Conservation (phyloP, 1,140 invertebrate genomes). For the Drosophila varians region DNA sequence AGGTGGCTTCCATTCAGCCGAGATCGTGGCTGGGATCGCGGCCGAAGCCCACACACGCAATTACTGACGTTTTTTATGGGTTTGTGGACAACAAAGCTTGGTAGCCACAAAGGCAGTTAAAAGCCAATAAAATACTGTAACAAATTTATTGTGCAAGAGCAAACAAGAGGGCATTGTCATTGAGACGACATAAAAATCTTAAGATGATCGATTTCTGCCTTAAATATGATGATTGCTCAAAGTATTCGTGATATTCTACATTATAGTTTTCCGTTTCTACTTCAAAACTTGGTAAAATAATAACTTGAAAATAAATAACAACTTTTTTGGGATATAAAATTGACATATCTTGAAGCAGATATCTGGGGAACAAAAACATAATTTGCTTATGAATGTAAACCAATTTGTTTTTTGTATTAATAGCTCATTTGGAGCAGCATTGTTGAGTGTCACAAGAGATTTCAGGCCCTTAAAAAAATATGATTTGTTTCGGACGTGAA, state of each 20-base stretch:
- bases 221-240: not conserved
- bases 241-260: not conserved
- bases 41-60: constrained; percentile 52
- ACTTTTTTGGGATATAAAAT: constrained; percentile 2
- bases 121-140: constrained; percentile 78
- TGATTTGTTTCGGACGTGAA: constrained; percentile 40
- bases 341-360: not conserved
- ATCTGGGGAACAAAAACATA: not conserved
- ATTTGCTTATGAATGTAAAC: constrained; percentile 37
- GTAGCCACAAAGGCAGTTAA: constrained; percentile 80
- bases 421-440: constrained; percentile 7
- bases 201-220: constrained; percentile 30
- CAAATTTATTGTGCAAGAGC: constrained; percentile 71
- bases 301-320: no score
- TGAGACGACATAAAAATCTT: constrained; percentile 1
- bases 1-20: constrained; percentile 24
- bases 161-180: constrained; percentile 2
- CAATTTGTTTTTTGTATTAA: constrained; percentile 35
- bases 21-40: constrained; percentile 10
- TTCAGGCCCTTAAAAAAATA: not conserved
- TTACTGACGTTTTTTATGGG: constrained; percentile 58
- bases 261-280: no score
- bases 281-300: not conserved
- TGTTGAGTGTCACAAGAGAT: constrained; percentile 6
- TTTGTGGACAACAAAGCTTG: constrained; percentile 56